A percentile compares a stretch with the other conserved stretches of the same genome.
These are phyloP conservation scores for Strigamia crassipes DNA, from an alignment of 2,888 invertebrate genomes.

Conservation along the genomic window DNA sequence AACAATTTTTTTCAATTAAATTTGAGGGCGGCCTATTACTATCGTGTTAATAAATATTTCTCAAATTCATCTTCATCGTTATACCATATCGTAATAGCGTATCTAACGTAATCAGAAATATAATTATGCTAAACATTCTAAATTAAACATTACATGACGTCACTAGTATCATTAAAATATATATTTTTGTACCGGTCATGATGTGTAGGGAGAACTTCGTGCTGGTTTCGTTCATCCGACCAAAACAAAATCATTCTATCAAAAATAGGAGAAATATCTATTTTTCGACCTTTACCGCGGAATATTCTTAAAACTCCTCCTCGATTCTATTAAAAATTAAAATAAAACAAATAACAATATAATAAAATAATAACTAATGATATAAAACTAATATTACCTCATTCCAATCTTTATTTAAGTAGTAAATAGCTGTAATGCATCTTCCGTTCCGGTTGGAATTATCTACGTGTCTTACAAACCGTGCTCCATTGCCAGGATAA, in stretches of 20 bases:
- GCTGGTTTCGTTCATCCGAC: slow-evolving; percentile 95
- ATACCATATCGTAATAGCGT: not conserved
- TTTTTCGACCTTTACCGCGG: slow-evolving; percentile 78
- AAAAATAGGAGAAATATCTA: slow-evolving; percentile 89
- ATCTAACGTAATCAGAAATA: not conserved
- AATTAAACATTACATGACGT: too few species aligned
- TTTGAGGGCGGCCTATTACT: too few species aligned
- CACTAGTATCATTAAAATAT: too few species aligned
- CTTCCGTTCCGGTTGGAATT: slow-evolving; percentile 96
- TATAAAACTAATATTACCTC: slow-evolving; percentile 61
- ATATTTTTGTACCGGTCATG: slow-evolving; percentile 65
- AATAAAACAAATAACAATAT: not conserved
- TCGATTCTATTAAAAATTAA: slow-evolving; percentile 58
- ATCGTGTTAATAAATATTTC: not conserved
- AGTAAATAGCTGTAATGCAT: slow-evolving; percentile 96
- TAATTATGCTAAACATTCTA: not conserved
- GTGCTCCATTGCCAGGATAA: slow-evolving; percentile 91
- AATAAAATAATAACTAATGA: too few species aligned
- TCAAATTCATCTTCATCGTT: not conserved
- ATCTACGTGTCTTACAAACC: slow-evolving; percentile 96
- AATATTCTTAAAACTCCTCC: slow-evolving; percentile 92
- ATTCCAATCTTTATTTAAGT: slow-evolving; percentile 94
- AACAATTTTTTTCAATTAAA: too few species aligned
- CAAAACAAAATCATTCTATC: slow-evolving; percentile 95
- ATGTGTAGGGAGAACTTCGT: slow-evolving; percentile 92